Conservation (phyloP, 2,113 vertebrate species). For the Diglossa brunneiventris region DNA sequence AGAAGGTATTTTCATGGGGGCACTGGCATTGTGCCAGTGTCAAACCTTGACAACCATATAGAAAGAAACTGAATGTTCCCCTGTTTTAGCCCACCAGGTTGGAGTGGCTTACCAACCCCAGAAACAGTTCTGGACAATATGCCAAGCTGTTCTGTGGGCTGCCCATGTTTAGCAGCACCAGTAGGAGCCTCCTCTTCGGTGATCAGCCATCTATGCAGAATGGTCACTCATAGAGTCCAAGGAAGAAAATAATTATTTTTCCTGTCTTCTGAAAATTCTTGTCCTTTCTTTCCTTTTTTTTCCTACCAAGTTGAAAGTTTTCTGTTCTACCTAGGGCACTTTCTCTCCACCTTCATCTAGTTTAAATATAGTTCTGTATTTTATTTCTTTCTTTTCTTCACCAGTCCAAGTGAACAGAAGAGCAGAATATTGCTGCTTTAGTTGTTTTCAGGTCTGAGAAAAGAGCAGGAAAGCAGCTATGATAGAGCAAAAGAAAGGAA, state of each 20-base stretch:
- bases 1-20: no score
- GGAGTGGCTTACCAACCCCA: not conserved
- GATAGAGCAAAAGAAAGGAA: not conserved
- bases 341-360: not conserved
- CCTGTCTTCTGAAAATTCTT: not conserved
- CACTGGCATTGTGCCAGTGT: no score
- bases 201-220: not conserved
- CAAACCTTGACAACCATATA: no score
- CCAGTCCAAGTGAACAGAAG: not conserved
- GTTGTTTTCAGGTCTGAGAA: not conserved
- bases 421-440: not conserved
- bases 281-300: no score
- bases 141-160: no score
- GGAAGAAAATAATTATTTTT: not conserved
- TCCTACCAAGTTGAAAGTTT: not conserved
- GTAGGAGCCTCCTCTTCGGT: not conserved
- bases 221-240: accelerated
- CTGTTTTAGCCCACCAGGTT: not conserved
- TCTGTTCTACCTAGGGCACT: not conserved
- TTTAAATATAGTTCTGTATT: not conserved
- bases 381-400: not conserved
- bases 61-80: not conserved
- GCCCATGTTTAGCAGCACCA: accelerated
- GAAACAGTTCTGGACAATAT: not conserved
- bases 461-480: not conserved